Evolutionary conservation across 2,113 vertebrate genomes (phyloP), one percentile per base, ranked within the genome.

Genomic region (Hemichromis elongatus): DNA sequence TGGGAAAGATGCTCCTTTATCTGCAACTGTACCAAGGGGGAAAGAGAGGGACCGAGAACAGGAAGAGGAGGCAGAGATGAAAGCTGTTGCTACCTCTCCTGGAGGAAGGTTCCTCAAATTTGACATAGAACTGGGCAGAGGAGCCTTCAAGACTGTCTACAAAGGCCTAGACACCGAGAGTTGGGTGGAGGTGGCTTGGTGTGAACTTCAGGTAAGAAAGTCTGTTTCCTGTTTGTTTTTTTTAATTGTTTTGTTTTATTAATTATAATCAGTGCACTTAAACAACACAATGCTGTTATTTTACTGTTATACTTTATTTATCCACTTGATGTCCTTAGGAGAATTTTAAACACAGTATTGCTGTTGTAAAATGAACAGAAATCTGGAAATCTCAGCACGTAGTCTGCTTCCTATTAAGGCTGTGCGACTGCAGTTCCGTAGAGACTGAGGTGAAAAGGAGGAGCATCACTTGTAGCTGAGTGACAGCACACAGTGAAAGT

Each of bases 171-270:
- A 99, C 93, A 98, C 98, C 0, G 98, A 98, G 86, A 99, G 98
- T 0, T 98, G 97, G 97, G 98, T 99, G 88, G 98, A 99, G 89
- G 98, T 99, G 91, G 98, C 98, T 85, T 99, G 98, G 98, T 98
- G 98, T 88, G 98, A 98, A 91, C 94, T 99, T 80, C 97, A 99
- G 97, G 98, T 98, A 86, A 93, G 97, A 82, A 3, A 1, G 54
- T 75, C 19, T 59, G 11, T 78, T 86, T 33, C 86, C 8, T 57
- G 42, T 1, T 28, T 55, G 2, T 12, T 21, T 11, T 54, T 55
- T 7, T 5, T 11, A 2, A 11, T 0, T 1, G 9, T 2, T 33
- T 7, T 33, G 2, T 9, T 50, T 47, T 26, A 7, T 0, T 21
- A 37, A 37, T 63, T 66, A 21, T 42, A 33, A 68, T 12, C 6